phyloP scores from a whole-genome alignment of 2,113 vertebrate genomes.

The Chelonoidis abingdonii region DNA sequence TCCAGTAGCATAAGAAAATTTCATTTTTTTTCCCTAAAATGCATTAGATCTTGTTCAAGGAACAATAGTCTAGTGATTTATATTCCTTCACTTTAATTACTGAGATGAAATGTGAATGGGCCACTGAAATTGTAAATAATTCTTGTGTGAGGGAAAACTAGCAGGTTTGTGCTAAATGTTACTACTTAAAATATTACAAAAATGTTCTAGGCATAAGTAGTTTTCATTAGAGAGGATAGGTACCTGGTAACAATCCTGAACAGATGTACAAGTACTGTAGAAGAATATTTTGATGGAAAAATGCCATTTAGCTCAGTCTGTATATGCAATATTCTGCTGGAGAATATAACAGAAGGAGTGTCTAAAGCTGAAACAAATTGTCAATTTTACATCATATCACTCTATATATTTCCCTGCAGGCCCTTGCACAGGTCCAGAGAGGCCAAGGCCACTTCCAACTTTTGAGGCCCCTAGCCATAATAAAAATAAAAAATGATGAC shows the following conservation, averaged over 20 bases:
- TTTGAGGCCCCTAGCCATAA: too few relatives aligned
- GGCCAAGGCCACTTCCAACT: too few relatives aligned
- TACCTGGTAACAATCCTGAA: conserved; percentile 59
- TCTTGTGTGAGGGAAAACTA: conserved; percentile 36
- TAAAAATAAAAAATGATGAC: too few relatives aligned
- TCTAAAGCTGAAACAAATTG: neutral
- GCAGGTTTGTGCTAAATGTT: conserved; percentile 51
- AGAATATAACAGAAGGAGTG: neutral
- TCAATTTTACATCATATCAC: neutral
- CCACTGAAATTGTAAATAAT: conserved; percentile 65
- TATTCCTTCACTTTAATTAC: conserved; percentile 64
- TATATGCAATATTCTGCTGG: conserved; percentile 2
- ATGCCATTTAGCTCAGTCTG: conserved; percentile 12
- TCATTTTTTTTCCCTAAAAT: neutral
- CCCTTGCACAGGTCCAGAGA: too few relatives aligned
- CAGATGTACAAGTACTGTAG: conserved; percentile 8
- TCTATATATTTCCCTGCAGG: neutral
- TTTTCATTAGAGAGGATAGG: conserved; percentile 49
- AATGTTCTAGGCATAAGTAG: conserved; percentile 57
- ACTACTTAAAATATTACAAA: conserved; percentile 51
- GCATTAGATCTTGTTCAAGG: conserved; percentile 50
- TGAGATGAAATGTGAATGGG: conserved; percentile 45
- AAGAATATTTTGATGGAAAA: conserved; percentile 34
- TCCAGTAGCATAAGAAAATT: conserved; percentile 54
- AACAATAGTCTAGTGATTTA: conserved; percentile 65